phyloP scores from a whole-genome alignment of 2,113 vertebrate species.

The Cairina moschata region DNA sequence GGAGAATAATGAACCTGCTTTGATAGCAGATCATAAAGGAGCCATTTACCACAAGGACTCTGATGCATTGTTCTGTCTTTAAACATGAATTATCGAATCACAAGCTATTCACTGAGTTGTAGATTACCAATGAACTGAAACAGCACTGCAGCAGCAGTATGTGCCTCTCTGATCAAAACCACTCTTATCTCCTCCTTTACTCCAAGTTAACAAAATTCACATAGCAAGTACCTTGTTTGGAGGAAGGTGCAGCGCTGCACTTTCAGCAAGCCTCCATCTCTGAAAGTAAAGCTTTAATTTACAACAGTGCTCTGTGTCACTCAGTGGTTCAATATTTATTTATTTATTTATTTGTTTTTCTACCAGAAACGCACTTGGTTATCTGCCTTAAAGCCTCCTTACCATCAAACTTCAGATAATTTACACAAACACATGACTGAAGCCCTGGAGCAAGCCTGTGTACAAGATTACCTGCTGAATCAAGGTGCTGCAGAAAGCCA shows the following conservation, averaged over 20 bases:
- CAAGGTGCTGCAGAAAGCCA: background rate
- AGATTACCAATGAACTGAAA: background rate
- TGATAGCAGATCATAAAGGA: background rate
- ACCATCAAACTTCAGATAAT: background rate
- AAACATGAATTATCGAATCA: background rate
- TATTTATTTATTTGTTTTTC: background rate
- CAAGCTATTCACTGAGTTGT: background rate
- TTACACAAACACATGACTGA: background rate
- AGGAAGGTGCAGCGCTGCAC: background rate
- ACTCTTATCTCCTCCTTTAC: background rate
- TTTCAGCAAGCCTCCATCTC: accelerated
- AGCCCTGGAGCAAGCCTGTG: background rate
- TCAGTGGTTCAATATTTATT: background rate
- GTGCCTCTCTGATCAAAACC: background rate
- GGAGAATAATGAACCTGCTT: background rate
- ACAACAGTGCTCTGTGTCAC: accelerated
- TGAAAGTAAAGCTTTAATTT: background rate
- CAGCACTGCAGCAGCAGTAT: background rate
- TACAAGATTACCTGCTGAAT: background rate
- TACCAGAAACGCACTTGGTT: background rate
- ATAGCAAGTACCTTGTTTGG: accelerated
- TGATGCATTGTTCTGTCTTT: background rate
- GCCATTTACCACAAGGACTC: background rate
- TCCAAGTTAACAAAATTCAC: background rate
- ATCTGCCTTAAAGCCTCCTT: background rate